A percentile compares a stretch with the other conserved stretches of the same genome.
phyloP scores from a whole-genome alignment of 2,113 vertebrate genomes.

The Myodes glareolus region DNA sequence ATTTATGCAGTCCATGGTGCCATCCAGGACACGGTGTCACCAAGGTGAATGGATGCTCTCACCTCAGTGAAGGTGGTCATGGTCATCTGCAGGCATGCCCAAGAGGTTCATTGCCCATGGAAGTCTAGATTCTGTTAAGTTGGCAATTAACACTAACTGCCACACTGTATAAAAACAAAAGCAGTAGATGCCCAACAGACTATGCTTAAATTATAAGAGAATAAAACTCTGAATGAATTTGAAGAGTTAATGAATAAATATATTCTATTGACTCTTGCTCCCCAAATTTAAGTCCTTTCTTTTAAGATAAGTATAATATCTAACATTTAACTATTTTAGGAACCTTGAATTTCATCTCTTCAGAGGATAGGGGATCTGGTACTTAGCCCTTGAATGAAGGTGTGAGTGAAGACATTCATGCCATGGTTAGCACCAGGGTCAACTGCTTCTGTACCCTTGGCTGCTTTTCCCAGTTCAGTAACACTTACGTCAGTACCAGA shows the following conservation, averaged over 20 bases:
- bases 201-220: not conserved
- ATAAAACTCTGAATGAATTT: not conserved
- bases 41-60: not conserved
- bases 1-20: not conserved
- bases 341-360: not conserved
- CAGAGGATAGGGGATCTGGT: not conserved
- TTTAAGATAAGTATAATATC: not conserved
- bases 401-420: fast-evolving
- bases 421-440: not conserved
- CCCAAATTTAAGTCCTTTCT: not conserved
- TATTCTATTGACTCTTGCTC: not conserved
- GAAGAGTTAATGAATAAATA: not conserved
- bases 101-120: not conserved
- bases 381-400: not conserved
- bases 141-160: not conserved
- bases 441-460: not conserved
- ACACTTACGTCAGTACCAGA: not conserved
- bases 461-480: not conserved
- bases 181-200: not conserved
- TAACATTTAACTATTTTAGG: not conserved
- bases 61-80: not conserved
- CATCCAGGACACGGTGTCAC: too few relatives aligned
- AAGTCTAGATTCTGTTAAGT: not conserved
- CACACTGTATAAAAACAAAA: not conserved
- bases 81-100: not conserved